These are phyloP conservation scores for Drosophila imparisetae DNA, from an alignment of 2,888 invertebrate genomes.

Conservation along the genomic window DNA sequence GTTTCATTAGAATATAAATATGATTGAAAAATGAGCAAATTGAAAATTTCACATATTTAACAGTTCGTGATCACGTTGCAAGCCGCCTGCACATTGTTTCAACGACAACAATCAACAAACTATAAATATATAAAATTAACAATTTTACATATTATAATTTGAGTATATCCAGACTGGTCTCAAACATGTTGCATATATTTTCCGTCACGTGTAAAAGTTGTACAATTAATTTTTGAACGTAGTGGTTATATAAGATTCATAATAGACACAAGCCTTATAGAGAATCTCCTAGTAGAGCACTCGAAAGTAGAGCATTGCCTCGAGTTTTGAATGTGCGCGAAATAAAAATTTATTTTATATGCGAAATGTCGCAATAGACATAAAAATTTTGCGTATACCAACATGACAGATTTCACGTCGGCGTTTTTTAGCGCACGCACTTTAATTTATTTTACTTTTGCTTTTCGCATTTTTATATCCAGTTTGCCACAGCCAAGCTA, in stretches of 20 bases:
- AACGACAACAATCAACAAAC: not conserved
- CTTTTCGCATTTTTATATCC: constrained; percentile 5
- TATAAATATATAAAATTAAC: not conserved
- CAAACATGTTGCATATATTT: not conserved
- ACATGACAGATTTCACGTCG: constrained; percentile 12
- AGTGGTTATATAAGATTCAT: no score
- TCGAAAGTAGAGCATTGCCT: not conserved
- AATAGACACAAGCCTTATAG: not conserved
- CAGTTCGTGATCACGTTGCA: constrained; percentile 46
- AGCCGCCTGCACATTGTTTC: constrained; percentile 50
- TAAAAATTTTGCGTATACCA: constrained; percentile 13
- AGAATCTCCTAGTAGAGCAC: not conserved
- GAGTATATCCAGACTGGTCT: constrained; percentile 2
- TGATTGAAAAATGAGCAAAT: not conserved
- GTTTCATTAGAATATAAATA: not conserved
- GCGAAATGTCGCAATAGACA: constrained; percentile 16
- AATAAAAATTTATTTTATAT: constrained; percentile 1
- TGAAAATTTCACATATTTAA: constrained; percentile 46
- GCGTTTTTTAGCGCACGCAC: constrained; percentile 30
- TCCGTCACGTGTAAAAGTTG: no score
- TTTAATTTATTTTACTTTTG: constrained; percentile 8
- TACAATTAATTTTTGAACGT: not conserved
- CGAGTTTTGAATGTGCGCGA: not conserved
- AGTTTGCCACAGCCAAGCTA: constrained; percentile 10
- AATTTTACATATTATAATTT: not conserved